A percentile compares a stretch with the other conserved stretches of the same genome.
These are phyloP conservation scores for Leuciscus waleckii DNA, from an alignment of 2,797 vertebrate species.

Conservation along the genomic window DNA sequence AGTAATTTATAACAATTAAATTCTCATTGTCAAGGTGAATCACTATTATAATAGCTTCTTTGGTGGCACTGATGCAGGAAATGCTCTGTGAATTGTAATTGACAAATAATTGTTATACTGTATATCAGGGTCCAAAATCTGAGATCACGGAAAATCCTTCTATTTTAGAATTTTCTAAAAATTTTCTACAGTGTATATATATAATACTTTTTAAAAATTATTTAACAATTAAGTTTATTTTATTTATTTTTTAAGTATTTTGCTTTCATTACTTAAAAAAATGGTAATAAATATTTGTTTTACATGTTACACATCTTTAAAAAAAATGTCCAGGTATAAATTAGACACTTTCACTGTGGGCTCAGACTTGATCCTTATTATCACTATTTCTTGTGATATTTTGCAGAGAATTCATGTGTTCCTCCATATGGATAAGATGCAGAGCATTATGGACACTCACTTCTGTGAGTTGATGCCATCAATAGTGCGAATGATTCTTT, in stretches of 20 bases:
- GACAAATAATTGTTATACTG: not conserved
- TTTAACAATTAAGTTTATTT: too few species aligned
- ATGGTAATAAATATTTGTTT: not conserved
- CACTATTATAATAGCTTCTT: not conserved
- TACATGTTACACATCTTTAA: not conserved
- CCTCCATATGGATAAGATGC: not conserved
- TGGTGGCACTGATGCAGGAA: not conserved
- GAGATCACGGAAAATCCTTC: not conserved
- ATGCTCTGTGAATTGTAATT: not conserved
- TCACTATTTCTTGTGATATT: not conserved
- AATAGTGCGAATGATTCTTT: conserved; percentile 97
- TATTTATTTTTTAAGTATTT: not conserved
- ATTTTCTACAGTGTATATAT: not conserved
- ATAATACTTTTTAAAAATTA: too few species aligned
- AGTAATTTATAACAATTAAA: not conserved
- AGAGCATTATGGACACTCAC: conserved; percentile 72
- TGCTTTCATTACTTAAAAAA: not conserved
- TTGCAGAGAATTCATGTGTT: not conserved
- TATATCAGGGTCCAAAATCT: not conserved
- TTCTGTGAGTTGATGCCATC: conserved; percentile 98
- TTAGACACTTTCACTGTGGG: not conserved
- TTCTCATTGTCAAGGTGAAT: not conserved
- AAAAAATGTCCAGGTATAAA: too few species aligned
- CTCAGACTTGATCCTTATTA: not conserved
- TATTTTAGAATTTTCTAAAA: not conserved